Conservation (phyloP, 1,140 invertebrate genomes). For the Alviniconcha marisindica region DNA sequence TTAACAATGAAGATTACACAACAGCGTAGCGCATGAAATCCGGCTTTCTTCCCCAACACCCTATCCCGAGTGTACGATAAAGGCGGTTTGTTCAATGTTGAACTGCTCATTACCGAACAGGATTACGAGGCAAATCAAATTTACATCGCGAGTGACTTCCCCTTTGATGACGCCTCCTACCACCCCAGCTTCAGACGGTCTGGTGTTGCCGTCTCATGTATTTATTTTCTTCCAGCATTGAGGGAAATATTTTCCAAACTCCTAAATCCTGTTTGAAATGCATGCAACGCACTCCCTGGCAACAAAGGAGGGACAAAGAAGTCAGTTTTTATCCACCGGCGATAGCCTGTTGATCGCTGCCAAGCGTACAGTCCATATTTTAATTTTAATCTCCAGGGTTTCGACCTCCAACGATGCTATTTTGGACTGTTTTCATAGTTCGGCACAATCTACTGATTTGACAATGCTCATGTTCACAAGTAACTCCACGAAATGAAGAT, state of each 20-base stretch:
- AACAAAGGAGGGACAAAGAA: slow-evolving; percentile 4
- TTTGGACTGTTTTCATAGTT: too few species aligned
- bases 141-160: background rate
- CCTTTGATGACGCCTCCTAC: background rate
- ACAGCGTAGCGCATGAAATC: background rate
- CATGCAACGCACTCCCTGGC: slow-evolving; percentile 14
- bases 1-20: background rate
- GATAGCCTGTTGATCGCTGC: background rate
- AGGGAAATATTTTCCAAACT: slow-evolving; percentile 34
- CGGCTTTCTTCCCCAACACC: background rate
- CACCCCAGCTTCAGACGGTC: background rate
- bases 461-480: too few species aligned
- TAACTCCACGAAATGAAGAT: too few species aligned
- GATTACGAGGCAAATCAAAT: background rate
- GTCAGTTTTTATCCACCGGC: too few species aligned
- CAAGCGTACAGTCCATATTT: background rate
- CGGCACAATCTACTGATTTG: too few species aligned
- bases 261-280: slow-evolving; percentile 38
- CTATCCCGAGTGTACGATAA: background rate
- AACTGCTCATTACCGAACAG: slow-evolving; percentile 12
- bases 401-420: background rate
- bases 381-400: background rate
- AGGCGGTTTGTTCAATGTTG: background rate
- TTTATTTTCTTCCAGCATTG: background rate
- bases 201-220: background rate